These are phyloP conservation scores for Calcarius lapponicus DNA, from an alignment of 2,797 vertebrate species.

Conservation along the genomic window DNA sequence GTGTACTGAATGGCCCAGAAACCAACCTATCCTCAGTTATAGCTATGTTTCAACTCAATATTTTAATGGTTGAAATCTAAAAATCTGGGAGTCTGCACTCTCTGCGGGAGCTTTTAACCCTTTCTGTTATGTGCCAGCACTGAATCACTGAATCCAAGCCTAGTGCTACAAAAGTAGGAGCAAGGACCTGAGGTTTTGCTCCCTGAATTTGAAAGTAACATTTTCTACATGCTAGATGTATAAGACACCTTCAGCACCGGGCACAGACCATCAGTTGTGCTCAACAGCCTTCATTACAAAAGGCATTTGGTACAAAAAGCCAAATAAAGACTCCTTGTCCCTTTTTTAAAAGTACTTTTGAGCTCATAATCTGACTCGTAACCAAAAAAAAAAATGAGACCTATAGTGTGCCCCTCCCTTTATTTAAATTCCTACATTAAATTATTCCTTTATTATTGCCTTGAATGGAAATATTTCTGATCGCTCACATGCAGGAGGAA, in stretches of 20 bases:
- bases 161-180: neutral
- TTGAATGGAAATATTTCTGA: neutral
- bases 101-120: neutral
- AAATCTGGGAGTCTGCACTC: neutral
- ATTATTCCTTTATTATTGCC: neutral
- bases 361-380: neutral
- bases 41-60: neutral
- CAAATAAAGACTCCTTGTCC: neutral
- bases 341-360: neutral
- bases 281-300: neutral
- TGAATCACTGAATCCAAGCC: neutral
- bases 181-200: neutral
- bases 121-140: neutral
- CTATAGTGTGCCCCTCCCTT: neutral
- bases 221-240: neutral
- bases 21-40: neutral
- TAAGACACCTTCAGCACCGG: neutral
- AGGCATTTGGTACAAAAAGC: neutral
- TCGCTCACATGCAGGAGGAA: neutral
- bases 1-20: neutral
- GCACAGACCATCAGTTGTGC: neutral
- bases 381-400: fast-evolving
- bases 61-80: neutral
- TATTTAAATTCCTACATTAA: neutral
- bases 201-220: neutral